These are phyloP conservation scores for Battus philenor DNA, from an alignment of 1,140 invertebrate genomes.

Conservation along the genomic window DNA sequence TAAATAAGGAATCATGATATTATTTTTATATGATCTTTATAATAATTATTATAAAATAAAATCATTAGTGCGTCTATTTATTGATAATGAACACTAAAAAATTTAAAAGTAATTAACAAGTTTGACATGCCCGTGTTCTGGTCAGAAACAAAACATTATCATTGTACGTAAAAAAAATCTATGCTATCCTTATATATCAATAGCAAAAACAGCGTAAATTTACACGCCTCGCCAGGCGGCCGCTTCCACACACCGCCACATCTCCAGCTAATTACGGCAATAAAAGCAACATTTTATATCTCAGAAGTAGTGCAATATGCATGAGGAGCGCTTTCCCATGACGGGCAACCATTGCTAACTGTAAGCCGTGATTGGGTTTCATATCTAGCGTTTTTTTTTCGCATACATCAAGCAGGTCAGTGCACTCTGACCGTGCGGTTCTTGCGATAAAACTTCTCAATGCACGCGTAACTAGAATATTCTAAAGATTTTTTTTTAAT, in stretches of 20 bases:
- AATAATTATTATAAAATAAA: no score
- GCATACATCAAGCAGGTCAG: conserved; percentile 26
- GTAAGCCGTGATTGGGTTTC: conserved; percentile 34
- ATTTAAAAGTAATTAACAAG: no score
- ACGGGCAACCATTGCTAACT: conserved; percentile 28
- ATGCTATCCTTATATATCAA: neutral
- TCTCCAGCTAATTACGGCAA: conserved; percentile 21
- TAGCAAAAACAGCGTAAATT: conserved; percentile 12
- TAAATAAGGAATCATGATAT: no score
- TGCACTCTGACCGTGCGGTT: conserved; percentile 25
- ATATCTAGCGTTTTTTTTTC: conserved; percentile 27
- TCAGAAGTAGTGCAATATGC: conserved; percentile 43
- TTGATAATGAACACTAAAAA: no score
- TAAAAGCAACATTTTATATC: conserved; percentile 24
- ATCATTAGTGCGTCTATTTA: no score
- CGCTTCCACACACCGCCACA: neutral
- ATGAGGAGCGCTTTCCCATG: conserved; percentile 38
- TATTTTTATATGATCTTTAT: no score
- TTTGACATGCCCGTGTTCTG: no score
- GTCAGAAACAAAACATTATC: no score
- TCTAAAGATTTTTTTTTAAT: conserved; percentile 10
- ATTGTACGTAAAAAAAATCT: no score
- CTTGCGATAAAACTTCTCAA: no score
- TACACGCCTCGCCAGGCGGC: conserved; percentile 17
- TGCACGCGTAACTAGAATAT: no score